Conservation (phyloP, 2,113 vertebrate genomes). For the Apaloderma vittatum region DNA sequence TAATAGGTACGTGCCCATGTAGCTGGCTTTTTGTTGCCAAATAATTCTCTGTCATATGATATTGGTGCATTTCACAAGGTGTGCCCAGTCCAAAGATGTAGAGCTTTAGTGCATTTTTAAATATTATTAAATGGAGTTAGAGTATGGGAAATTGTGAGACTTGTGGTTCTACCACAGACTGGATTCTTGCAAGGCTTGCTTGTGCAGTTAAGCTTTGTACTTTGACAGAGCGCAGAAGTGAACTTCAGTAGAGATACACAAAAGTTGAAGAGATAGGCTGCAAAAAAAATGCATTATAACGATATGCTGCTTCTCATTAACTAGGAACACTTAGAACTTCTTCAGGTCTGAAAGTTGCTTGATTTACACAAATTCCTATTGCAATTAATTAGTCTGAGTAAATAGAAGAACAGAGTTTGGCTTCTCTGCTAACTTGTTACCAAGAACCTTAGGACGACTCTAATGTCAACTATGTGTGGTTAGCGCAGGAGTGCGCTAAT, state of each 20-base stretch:
- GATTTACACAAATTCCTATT: neutral
- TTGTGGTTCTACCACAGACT: neutral
- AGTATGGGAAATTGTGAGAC: neutral
- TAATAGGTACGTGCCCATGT: rapidly evolving
- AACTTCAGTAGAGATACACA: neutral
- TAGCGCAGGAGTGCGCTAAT: neutral
- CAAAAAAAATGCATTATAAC: neutral
- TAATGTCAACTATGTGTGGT: neutral
- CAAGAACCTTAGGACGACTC: neutral
- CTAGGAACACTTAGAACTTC: neutral
- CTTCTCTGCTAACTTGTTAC: neutral
- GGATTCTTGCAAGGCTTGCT: neutral
- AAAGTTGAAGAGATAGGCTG: neutral
- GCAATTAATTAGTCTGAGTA: neutral
- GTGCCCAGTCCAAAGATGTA: neutral
- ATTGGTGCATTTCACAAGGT: neutral
- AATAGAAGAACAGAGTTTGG: neutral
- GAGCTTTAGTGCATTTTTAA: neutral
- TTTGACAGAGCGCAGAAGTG: neutral
- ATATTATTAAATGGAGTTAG: neutral
- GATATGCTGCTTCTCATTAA: neutral
- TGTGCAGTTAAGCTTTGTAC: neutral
- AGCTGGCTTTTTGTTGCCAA: neutral
- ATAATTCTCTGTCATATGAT: neutral
- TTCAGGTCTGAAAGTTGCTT: neutral